Base-by-base conservation (phyloP, 1,140 invertebrate genomes). In the Drosophila yakuba region DNA sequence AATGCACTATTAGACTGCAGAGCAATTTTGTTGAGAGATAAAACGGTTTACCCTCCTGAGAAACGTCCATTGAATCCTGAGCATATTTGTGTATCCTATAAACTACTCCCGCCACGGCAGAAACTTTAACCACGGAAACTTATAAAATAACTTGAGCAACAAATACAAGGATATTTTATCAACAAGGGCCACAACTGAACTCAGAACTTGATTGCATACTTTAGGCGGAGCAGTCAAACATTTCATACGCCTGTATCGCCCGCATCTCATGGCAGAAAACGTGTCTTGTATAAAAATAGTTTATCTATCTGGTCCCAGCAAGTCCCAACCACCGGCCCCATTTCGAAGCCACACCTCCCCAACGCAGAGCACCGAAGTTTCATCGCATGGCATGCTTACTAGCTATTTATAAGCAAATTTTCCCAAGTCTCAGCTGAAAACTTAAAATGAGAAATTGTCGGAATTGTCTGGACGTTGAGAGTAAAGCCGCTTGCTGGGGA, bases 141-240 rank as follows among this genome's bases (percentile, higher is more conserved):
- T 36, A 48, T 23, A 36, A 14, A 41, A n/a, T 20, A 45, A 32
- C 28, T 43, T 25, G 20, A 59, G 25, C 43, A 60, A 45, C 25
- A 73, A 58, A 45, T n/a, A 51, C 35, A 57, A 39, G 38, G 14
- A 56, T 15, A 60, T 32, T 77, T 56, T 25, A 76, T 41, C 55
- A 66, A 64, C 58, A 50, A 61, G 7, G 52, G 38, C 43, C 58
- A 43, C 32, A 47, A 38, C 63, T 69, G 50, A 68, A 77, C 59
- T 83, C 80, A 69, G 77, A 67, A 89, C 76, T 88, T 89, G 80
- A 89, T 89, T 89, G 84, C 80, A 90, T 89, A 89, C 80, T 80
- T 83, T 69, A 80, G 80, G 67, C 78, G 74, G 80, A 80, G 62
- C 69, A 43, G 60, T 14, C 55, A 28, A 78, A 61, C 72, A 72